These are phyloP conservation scores for Ornithoptera priamus DNA, from an alignment of 2,888 invertebrate genomes.

Conservation along the genomic window DNA sequence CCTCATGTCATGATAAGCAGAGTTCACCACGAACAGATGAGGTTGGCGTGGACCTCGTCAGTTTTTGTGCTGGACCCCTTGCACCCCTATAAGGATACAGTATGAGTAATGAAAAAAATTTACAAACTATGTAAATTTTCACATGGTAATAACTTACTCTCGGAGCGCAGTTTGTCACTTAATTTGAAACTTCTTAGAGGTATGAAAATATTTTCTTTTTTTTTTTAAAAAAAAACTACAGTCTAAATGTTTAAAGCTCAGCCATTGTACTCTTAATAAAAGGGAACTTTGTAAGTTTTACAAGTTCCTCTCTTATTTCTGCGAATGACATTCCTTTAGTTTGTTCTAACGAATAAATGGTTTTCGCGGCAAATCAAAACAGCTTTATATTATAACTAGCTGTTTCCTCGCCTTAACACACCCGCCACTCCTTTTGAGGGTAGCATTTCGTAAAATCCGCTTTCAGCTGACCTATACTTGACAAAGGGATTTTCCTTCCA, in stretches of 20 bases:
- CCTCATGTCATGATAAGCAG: no score
- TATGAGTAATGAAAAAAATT: background rate
- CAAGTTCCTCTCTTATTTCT: background rate
- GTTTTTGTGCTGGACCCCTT: no score
- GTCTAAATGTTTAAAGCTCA: background rate
- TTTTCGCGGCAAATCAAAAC: background rate
- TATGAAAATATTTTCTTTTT: background rate
- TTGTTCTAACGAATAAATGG: conserved; percentile 2
- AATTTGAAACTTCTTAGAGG: background rate
- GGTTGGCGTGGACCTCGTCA: no score
- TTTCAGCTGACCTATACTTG: no score
- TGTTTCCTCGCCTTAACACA: no score
- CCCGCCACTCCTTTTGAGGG: no score
- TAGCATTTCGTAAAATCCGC: no score
- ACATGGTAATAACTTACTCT: background rate
- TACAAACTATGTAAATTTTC: background rate
- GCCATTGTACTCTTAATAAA: background rate
- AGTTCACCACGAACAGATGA: no score
- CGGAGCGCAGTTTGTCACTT: background rate
- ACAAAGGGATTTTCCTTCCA: no score
- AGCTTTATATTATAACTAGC: no score
- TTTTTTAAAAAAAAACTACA: background rate
- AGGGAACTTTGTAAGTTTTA: background rate
- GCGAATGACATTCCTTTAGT: conserved; percentile 4
- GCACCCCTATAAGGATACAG: no score